Evolutionary conservation across 2,113 vertebrate species (phyloP), one percentile per base, ranked within the genome.

Genomic region (Melanerpes aurifrons): DNA sequence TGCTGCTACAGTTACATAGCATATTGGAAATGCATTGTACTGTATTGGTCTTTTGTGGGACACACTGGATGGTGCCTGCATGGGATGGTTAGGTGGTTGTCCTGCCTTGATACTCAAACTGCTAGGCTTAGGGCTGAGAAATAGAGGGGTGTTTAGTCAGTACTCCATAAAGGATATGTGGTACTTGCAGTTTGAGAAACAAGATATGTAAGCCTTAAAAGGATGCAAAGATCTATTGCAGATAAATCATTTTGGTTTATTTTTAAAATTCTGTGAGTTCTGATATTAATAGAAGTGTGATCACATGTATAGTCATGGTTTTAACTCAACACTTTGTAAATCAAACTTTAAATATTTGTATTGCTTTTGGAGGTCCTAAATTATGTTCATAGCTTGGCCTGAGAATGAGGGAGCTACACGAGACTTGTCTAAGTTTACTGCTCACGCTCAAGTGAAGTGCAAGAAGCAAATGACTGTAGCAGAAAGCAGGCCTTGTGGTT

Each of bases 311-410:
- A 75, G 58, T 82, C n/a, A 32, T 28, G 31, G 9, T 88, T 94
- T 87, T 69, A 78, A 72, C 15, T 54, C 35, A 56, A 21, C 24
- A 13, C 24, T 56, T 62, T 45, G 18, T 81, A 32, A 45, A 56
- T 86, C 56, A 73, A 86, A 71, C 57, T 77, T 74, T 54, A 76
- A 70, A 32, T 70, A 64, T 26, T 91, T 77, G 4, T 53, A 25
- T 54, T 80, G 57, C 54, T 83, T 87, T 80, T 90, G 71, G 53
- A 93, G 87, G 74, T 78, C 22, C 24, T 75, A 29, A 58, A 59
- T 21, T 68, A 6, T 18, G 1, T 64, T 59, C 37, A 31, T 78
- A 31, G 22, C 75, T 87, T 89, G 75, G 66, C 50, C 26, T 82
- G 50, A 88, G 73, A 81, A 19, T 40, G 43, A 47, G 40, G 45